phyloP scores from a whole-genome alignment of 2,113 vertebrate species.

The Ptychochromis oligacanthus region DNA sequence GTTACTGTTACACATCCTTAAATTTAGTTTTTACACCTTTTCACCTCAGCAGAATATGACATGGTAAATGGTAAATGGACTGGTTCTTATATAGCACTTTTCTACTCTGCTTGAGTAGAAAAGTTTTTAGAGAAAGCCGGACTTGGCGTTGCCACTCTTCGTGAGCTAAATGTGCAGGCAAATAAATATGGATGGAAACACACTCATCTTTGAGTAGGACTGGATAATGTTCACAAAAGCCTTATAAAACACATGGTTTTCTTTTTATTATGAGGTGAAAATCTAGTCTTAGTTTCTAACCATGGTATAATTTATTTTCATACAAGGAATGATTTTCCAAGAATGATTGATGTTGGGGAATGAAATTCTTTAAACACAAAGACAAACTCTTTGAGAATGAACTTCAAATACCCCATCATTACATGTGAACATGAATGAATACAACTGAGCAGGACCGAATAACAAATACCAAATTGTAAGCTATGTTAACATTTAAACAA shows the following conservation, averaged over 20 bases:
- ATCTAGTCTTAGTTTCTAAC: background rate
- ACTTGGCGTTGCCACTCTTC: background rate
- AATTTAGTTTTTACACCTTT: background rate
- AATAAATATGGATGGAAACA: background rate
- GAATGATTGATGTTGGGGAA: constrained; percentile 2
- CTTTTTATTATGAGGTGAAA: background rate
- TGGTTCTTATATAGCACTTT: no score
- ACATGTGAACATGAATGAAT: constrained; percentile 12
- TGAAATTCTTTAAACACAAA: background rate
- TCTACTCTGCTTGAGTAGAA: no score
- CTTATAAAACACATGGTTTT: background rate
- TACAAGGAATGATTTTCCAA: constrained; percentile 8
- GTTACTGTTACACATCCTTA: background rate
- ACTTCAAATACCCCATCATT: constrained; percentile 3
- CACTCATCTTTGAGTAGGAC: background rate
- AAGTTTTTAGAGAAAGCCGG: background rate
- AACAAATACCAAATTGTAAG: constrained; percentile 11
- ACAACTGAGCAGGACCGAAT: constrained; percentile 1
- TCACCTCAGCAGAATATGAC: background rate
- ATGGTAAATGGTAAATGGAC: no score
- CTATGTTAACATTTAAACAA: constrained; percentile 64
- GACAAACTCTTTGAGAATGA: background rate
- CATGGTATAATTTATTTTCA: background rate
- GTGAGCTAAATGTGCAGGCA: background rate
- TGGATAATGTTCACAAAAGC: background rate